phyloP scores from a whole-genome alignment of 2,888 invertebrate genomes.

The Campoplex capitator region DNA sequence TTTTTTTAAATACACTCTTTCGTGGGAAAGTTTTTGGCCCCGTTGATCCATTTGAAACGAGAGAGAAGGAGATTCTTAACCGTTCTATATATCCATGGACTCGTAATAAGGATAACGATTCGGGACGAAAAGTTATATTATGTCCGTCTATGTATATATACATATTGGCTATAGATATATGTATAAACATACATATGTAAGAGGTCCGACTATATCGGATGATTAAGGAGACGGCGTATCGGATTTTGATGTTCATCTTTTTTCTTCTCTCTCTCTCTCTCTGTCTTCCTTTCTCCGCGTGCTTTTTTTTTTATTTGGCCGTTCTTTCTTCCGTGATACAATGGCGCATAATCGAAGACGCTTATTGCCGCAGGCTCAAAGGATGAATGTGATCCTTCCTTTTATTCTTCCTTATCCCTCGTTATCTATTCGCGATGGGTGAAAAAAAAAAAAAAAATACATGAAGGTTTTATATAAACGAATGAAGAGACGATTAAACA shows the following conservation, averaged over 20 bases:
- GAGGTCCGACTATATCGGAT: slow-evolving; percentile 61
- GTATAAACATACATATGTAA: slow-evolving; percentile 8
- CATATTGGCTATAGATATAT: neutral
- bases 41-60: slow-evolving; percentile 66
- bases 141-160: slow-evolving; percentile 23
- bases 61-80: slow-evolving; percentile 20
- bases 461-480: neutral
- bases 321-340: slow-evolving; percentile 41
- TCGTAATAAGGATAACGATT: slow-evolving; percentile 71
- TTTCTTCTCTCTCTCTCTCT: slow-evolving; percentile 24
- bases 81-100: slow-evolving; percentile 23
- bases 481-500: neutral
- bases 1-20: neutral
- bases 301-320: slow-evolving; percentile 15
- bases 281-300: slow-evolving; percentile 14
- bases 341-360: slow-evolving; percentile 56
- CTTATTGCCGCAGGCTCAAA: slow-evolving; percentile 32
- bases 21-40: slow-evolving; percentile 63
- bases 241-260: slow-evolving; percentile 61
- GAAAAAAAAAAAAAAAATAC: neutral
- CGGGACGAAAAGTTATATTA: slow-evolving; percentile 63
- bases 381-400: slow-evolving; percentile 19
- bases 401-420: slow-evolving; percentile 19
- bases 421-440: slow-evolving; percentile 34
- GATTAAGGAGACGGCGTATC: slow-evolving; percentile 70